These are phyloP conservation scores for Psix sp. DNA, from an alignment of 1,140 invertebrate genomes.

Conservation along the genomic window DNA sequence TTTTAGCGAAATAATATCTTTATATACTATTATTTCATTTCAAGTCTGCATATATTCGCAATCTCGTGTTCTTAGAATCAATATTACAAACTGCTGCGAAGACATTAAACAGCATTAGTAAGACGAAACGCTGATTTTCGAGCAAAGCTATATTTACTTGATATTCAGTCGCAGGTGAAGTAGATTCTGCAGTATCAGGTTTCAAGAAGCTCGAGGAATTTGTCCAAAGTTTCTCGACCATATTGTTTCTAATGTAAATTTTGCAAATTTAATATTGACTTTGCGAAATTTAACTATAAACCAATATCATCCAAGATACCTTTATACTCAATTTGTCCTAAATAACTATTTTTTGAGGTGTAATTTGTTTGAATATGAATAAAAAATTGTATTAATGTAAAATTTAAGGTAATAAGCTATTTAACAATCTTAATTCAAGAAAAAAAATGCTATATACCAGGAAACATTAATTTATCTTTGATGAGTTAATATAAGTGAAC, in stretches of 20 bases:
- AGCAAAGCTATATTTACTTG: constrained; percentile 41
- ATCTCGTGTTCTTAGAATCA: constrained; percentile 24
- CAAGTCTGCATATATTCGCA: background rate
- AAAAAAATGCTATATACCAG: too few relatives aligned
- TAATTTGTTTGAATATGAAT: too few relatives aligned
- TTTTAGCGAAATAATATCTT: too few relatives aligned
- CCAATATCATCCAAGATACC: background rate
- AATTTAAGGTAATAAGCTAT: background rate
- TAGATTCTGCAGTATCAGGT: constrained; percentile 43
- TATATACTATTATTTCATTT: background rate
- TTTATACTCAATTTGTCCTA: too few relatives aligned
- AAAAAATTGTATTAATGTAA: too few relatives aligned
- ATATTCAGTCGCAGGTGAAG: constrained; percentile 50
- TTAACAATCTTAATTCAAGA: too few relatives aligned
- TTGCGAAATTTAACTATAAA: constrained; percentile 11
- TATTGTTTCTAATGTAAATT: constrained; percentile 52
- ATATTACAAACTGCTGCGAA: constrained; percentile 49
- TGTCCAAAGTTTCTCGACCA: constrained; percentile 33
- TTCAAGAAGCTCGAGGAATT: constrained; percentile 42
- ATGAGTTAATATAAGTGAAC: too few relatives aligned
- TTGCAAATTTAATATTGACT: constrained; percentile 21
- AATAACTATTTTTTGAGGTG: too few relatives aligned
- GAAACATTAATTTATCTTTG: too few relatives aligned
- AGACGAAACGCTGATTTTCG: constrained; percentile 54
- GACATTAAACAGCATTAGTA: constrained; percentile 54